Evolutionary conservation across 92 coral and sea anemone genomes (phyloP).

Genomic region (Diadumene lineata): DNA sequence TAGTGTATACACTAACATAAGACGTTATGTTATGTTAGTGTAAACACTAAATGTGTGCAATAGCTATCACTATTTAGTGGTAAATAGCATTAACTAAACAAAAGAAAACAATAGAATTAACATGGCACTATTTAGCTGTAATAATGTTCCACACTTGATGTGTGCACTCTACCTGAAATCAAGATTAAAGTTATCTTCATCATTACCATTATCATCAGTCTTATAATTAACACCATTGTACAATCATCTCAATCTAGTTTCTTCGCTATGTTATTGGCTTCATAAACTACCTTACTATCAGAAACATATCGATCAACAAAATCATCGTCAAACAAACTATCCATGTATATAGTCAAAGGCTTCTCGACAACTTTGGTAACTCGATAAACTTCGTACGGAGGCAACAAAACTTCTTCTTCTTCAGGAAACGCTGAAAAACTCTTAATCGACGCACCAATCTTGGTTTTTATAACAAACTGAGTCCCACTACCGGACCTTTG

Average conservation of each 20-base stretch:
- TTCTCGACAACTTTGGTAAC: conserved; percentile 52
- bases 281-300: conserved; percentile 48
- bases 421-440: conserved; percentile 64
- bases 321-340: conserved; percentile 58
- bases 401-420: conserved; percentile 67
- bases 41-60: no score
- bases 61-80: no score
- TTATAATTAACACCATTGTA: background rate
- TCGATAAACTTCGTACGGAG: conserved; percentile 60
- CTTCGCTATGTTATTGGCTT: conserved; percentile 45
- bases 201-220: background rate
- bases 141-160: no score
- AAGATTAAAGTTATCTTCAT: background rate
- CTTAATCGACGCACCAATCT: conserved; percentile 65
- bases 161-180: no score
- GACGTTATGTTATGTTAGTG: no score
- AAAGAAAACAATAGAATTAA: no score
- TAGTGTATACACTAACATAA: no score
- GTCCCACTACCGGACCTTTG: conserved; percentile 45
- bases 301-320: conserved; percentile 60
- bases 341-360: conserved; percentile 43
- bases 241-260: background rate
- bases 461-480: conserved; percentile 65
- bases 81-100: no score
- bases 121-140: no score